Evolutionary conservation across 2,797 vertebrate species (phyloP).

Genomic region (Pipistrellus kuhlii): DNA sequence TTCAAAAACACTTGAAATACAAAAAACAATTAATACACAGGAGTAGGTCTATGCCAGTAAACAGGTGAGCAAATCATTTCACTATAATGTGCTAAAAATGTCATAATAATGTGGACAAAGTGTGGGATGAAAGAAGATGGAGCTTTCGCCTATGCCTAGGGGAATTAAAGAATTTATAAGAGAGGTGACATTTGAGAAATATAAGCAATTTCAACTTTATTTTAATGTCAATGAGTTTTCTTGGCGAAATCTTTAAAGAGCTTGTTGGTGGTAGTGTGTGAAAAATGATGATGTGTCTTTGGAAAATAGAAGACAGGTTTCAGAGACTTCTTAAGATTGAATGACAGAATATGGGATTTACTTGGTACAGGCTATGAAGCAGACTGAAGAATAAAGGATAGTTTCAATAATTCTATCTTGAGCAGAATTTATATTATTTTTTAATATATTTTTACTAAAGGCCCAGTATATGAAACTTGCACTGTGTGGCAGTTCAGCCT

Average conservation of each 20-base stretch:
- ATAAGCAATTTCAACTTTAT: slow-evolving; percentile 14
- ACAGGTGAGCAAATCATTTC: background rate
- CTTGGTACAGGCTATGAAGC: background rate
- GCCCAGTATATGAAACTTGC: too few relatives aligned
- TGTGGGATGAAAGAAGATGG: background rate
- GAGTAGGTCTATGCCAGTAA: background rate
- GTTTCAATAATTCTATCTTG: background rate
- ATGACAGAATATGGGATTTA: background rate
- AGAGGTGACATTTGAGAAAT: background rate
- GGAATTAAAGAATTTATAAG: background rate
- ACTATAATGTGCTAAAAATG: background rate
- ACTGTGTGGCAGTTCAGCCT: too few relatives aligned
- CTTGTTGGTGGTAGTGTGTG: background rate
- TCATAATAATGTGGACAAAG: background rate
- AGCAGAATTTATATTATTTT: background rate
- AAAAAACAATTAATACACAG: background rate
- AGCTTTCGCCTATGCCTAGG: background rate
- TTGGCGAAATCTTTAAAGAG: slow-evolving; percentile 14
- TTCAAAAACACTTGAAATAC: slow-evolving; percentile 25
- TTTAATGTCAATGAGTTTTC: background rate
- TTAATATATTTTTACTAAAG: too few relatives aligned
- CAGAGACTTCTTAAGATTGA: background rate
- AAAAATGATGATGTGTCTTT: slow-evolving; percentile 28
- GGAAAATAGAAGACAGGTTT: background rate
- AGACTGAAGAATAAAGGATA: background rate